Conservation (phyloP, 2,888 invertebrate species). For the Spilarctia lutea region DNA sequence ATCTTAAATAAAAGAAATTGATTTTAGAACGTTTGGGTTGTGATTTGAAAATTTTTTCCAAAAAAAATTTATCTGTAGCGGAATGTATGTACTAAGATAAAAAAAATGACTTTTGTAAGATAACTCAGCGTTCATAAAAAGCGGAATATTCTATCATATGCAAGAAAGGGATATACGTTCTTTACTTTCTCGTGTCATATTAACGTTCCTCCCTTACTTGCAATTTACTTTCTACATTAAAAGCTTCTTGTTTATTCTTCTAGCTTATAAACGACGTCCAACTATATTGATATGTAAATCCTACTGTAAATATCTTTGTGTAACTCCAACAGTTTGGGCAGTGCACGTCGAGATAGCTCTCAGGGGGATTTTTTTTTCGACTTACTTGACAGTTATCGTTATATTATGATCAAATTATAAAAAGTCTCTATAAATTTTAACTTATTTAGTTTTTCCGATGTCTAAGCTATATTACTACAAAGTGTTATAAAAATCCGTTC, state of each 20-base stretch:
- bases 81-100: not conserved
- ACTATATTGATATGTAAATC: no score
- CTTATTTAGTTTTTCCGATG: no score
- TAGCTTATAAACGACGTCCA: no score
- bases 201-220: conserved; percentile 29
- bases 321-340: no score
- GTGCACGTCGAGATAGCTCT: no score
- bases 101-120: conserved; percentile 3
- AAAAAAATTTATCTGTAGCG: not conserved
- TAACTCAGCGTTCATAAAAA: not conserved
- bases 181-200: conserved; percentile 34
- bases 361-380: no score
- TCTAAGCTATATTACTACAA: no score
- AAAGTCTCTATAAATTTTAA: no score
- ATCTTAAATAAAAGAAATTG: not conserved
- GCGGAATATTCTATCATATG: not conserved
- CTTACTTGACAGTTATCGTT: no score
- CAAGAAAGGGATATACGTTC: not conserved
- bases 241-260: conserved; percentile 10
- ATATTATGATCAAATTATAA: no score
- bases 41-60: not conserved
- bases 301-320: no score
- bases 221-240: conserved; percentile 32
- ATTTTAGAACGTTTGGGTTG: not conserved
- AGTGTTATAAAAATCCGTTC: no score